These are phyloP conservation scores for Phaethornis superciliosus DNA, from an alignment of 2,113 vertebrate genomes.

Conservation along the genomic window DNA sequence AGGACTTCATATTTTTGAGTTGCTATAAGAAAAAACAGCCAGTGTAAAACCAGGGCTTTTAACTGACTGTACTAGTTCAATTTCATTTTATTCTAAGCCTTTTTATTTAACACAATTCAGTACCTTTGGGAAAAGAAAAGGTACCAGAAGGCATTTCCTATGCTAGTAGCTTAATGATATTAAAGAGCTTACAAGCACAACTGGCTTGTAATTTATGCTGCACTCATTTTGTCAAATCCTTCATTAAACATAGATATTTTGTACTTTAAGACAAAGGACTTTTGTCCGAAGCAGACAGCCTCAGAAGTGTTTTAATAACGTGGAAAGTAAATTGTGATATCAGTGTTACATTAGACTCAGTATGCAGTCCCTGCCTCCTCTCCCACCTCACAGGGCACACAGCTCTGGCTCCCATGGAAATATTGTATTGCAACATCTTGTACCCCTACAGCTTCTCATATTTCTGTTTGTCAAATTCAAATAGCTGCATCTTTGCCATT, in stretches of 20 bases:
- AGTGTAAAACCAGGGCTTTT: neutral
- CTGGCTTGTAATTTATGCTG: neutral
- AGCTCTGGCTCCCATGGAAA: neutral
- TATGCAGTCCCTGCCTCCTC: neutral
- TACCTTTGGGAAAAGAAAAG: neutral
- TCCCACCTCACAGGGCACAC: neutral
- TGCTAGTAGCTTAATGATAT: neutral
- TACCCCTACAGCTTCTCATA: neutral
- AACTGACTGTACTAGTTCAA: neutral
- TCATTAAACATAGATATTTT: neutral
- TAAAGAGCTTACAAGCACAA: neutral
- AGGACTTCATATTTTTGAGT: neutral
- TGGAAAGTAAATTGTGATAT: neutral
- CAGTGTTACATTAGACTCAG: neutral
- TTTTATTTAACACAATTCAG: neutral
- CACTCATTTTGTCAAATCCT: neutral
- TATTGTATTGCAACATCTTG: fast-evolving
- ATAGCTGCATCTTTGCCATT: neutral
- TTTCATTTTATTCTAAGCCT: neutral
- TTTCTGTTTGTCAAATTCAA: neutral
- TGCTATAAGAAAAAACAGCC: neutral
- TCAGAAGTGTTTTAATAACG: neutral
- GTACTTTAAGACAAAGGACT: neutral
- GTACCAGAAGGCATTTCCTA: neutral
- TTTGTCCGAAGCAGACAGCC: neutral